These are phyloP conservation scores for Drosophila arawakana DNA, from an alignment of 1,140 invertebrate genomes.

Conservation along the genomic window DNA sequence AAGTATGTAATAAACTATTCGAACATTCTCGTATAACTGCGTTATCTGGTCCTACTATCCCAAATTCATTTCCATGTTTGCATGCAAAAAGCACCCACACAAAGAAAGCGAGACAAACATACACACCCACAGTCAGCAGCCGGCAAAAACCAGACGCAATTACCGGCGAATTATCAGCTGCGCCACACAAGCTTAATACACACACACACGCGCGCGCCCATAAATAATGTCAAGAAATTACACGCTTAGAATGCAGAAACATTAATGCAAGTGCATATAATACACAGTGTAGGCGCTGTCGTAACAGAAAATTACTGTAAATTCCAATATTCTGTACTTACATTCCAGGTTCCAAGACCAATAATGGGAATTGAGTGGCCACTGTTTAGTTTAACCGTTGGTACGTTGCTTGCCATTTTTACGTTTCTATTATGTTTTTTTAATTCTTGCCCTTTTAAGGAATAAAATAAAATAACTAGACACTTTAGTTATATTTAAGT, in stretches of 20 bases:
- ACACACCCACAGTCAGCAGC: background rate
- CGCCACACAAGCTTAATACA: background rate
- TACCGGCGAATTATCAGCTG: conserved; percentile 33
- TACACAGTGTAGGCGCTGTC: background rate
- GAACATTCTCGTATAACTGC: background rate
- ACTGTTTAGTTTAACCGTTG: conserved; percentile 87
- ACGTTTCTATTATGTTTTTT: background rate
- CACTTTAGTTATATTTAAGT: background rate
- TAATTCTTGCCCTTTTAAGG: conserved; percentile 16
- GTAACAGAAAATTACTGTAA: conserved; percentile 3
- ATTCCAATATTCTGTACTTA: conserved; percentile 83
- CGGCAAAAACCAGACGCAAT: conserved; percentile 18
- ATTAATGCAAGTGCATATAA: background rate
- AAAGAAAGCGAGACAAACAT: background rate
- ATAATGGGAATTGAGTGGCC: conserved; percentile 88
- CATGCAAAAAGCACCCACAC: background rate
- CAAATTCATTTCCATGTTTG: background rate
- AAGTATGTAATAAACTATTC: background rate
- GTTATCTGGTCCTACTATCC: background rate
- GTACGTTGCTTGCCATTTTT: conserved; percentile 79
- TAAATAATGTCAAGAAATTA: conserved; percentile 27
- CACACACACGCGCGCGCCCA: too few species aligned
- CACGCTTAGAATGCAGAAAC: conserved; percentile 14
- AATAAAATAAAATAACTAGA: conserved; percentile 23
- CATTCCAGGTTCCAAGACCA: conserved; percentile 93